Evolutionary conservation across 2,113 vertebrate species (phyloP).

Genomic region (Phocoena sinus): DNA sequence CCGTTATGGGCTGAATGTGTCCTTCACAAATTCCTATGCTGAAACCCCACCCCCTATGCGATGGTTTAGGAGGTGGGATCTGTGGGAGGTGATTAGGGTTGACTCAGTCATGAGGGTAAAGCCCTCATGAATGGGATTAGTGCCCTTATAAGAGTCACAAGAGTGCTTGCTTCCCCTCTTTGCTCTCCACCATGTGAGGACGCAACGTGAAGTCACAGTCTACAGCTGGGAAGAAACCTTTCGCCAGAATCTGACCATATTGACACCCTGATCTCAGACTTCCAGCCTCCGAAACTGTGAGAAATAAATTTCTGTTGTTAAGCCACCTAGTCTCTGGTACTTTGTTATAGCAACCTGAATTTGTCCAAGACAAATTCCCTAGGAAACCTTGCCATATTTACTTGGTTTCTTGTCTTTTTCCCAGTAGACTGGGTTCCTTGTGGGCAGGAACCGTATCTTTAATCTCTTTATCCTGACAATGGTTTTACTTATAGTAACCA

Average conservation of each 20-base stretch:
- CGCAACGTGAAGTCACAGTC: not conserved
- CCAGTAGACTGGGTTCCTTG: not conserved
- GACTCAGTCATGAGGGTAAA: not conserved
- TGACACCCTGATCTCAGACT: not conserved
- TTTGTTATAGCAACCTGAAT: not conserved
- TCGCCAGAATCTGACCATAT: not conserved
- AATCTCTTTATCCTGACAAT: not conserved
- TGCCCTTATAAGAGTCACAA: not conserved
- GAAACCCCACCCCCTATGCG: not conserved
- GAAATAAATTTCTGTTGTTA: not conserved
- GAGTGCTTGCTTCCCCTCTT: not conserved
- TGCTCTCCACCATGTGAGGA: not conserved
- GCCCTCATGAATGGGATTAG: not conserved
- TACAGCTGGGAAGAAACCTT: not conserved
- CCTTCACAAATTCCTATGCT: not conserved
- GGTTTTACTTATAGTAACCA: not conserved
- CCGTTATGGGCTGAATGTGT: not conserved
- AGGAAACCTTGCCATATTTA: not conserved
- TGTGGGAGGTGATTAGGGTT: not conserved
- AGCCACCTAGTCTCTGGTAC: too few species aligned
- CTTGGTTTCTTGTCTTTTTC: not conserved
- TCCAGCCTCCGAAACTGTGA: not conserved
- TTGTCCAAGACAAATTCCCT: not conserved
- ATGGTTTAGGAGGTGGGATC: not conserved
- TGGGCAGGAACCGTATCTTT: not conserved